These are phyloP conservation scores for Erythrocercus mccallii DNA, from an alignment of 2,113 vertebrate genomes.

Conservation along the genomic window DNA sequence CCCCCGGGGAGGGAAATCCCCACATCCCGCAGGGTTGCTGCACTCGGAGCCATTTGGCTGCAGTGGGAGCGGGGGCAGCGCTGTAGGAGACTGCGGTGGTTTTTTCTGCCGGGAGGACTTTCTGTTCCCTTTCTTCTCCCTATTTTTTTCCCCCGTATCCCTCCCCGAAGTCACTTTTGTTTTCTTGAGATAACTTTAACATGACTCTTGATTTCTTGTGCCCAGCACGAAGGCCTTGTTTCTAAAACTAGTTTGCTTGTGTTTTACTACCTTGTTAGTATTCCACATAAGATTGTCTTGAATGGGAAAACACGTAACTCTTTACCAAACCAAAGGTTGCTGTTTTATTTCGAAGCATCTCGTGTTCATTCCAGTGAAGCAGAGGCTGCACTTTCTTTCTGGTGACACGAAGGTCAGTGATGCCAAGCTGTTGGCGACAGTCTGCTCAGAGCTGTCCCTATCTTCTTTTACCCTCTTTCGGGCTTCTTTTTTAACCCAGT, in stretches of 20 bases:
- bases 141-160: neutral
- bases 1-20: neutral
- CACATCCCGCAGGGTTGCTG: neutral
- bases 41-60: neutral
- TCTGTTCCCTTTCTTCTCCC: neutral
- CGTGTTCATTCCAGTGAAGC: slow-evolving; percentile 74
- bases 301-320: slow-evolving; percentile 71
- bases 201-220: slow-evolving; percentile 66
- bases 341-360: slow-evolving; percentile 72
- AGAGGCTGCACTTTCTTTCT: slow-evolving; percentile 73
- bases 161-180: slow-evolving; percentile 23
- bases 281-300: slow-evolving; percentile 69
- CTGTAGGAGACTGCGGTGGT: neutral
- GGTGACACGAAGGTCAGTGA: slow-evolving; percentile 69
- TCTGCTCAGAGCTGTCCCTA: slow-evolving; percentile 59
- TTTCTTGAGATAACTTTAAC: slow-evolving; percentile 60
- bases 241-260: slow-evolving; percentile 62
- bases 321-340: slow-evolving; percentile 81
- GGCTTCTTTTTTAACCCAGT: slow-evolving; percentile 60
- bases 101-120: neutral
- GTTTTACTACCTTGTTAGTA: slow-evolving; percentile 72
- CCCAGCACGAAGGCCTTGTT: slow-evolving; percentile 73
- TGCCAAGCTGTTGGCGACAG: slow-evolving; percentile 47
- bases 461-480: slow-evolving; percentile 1
- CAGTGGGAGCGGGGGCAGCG: rapidly evolving